Evolutionary conservation across 2,797 vertebrate species (phyloP).

Genomic region (Coluber constrictor): DNA sequence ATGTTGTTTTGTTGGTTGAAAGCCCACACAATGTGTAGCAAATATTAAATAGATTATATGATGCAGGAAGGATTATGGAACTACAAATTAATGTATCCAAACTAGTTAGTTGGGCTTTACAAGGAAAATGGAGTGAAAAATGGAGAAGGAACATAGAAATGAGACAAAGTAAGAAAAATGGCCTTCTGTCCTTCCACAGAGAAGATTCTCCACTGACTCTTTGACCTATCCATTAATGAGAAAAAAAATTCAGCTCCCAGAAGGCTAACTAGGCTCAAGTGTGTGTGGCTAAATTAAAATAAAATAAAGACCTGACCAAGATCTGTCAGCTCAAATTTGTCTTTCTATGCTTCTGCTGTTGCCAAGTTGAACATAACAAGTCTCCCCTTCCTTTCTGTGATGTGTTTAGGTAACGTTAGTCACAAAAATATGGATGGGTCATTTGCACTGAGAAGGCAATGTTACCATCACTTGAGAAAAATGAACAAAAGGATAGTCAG

Average conservation of each 20-base stretch:
- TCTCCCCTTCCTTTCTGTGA: background rate
- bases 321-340: background rate
- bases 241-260: background rate
- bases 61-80: background rate
- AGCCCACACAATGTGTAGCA: background rate
- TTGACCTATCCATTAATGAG: background rate
- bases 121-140: background rate
- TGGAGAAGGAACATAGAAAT: background rate
- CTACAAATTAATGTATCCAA: background rate
- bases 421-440: background rate
- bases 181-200: background rate
- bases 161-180: background rate
- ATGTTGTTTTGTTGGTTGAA: background rate
- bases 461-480: accelerated
- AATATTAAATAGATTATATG: background rate
- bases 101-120: background rate
- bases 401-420: background rate
- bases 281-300: background rate
- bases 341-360: background rate
- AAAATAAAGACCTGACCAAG: background rate
- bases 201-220: background rate
- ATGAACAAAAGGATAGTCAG: background rate
- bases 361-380: background rate
- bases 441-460: background rate
- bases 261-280: background rate